phyloP scores from a whole-genome alignment of 2,888 invertebrate genomes.

The Euplagia quadripunctaria region DNA sequence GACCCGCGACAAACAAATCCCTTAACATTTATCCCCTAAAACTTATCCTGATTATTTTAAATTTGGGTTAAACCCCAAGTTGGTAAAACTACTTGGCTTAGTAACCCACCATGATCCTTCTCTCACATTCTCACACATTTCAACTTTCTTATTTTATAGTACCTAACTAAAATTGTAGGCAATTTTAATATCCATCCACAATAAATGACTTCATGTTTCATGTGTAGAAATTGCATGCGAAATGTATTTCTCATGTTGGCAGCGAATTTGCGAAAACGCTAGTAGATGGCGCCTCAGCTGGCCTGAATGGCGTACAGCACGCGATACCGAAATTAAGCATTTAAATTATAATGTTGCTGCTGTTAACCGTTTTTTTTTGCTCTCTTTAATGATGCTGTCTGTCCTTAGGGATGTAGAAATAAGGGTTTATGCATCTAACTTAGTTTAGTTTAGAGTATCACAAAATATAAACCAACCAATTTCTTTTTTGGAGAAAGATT shows the following conservation, averaged over 20 bases:
- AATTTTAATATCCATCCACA: conserved; percentile 1
- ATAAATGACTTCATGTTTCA: conserved; percentile 17
- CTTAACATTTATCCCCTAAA: no score
- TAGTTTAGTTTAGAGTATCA: no score
- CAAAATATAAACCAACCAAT: no score
- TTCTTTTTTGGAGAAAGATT: no score
- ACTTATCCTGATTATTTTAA: no score
- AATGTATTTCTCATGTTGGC: conserved; percentile 26
- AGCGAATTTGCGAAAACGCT: conserved; percentile 37
- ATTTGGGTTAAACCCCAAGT: no score
- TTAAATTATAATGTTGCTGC: conserved; percentile 25
- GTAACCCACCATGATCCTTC: not conserved
- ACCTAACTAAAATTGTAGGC: not conserved
- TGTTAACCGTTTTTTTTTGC: conserved; percentile 21
- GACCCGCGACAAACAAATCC: no score
- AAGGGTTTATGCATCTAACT: not conserved
- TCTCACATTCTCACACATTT: not conserved
- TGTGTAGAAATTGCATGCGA: conserved; percentile 33
- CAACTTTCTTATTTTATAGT: not conserved
- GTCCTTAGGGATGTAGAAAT: not conserved
- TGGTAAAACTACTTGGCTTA: not conserved
- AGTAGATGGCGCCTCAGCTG: conserved; percentile 18
- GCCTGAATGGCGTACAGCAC: conserved; percentile 28
- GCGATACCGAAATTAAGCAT: conserved; percentile 48
- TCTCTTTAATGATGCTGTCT: not conserved